Conservation (phyloP, 2,888 invertebrate genomes). For the Xylophagus ater region DNA sequence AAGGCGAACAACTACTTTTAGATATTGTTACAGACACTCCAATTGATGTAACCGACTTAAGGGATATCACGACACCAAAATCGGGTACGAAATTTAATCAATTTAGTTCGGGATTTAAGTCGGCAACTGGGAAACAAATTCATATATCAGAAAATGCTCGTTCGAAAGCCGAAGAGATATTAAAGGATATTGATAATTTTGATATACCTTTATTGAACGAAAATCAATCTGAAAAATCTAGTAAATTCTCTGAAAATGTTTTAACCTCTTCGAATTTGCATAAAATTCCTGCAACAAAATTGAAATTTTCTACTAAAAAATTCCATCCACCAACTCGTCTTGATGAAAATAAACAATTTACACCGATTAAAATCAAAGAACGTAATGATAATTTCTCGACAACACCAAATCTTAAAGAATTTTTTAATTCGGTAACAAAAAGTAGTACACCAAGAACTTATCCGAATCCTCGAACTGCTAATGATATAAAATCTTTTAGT, state of each 20-base stretch:
- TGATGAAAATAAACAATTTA: background rate
- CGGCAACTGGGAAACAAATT: slow-evolving; percentile 35
- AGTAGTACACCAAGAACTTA: slow-evolving; percentile 12
- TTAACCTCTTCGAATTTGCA: background rate
- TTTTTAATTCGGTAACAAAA: slow-evolving; percentile 12
- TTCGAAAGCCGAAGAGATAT: slow-evolving; percentile 27
- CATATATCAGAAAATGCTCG: slow-evolving; percentile 30
- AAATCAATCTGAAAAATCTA: background rate
- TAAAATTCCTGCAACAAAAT: background rate
- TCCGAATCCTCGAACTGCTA: background rate
- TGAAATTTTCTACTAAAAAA: slow-evolving; percentile 1
- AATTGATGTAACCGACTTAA: no score
- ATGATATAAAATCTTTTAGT: slow-evolving; percentile 14
- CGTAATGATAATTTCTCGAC: no score
- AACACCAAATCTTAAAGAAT: slow-evolving; percentile 13
- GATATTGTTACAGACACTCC: slow-evolving; percentile 23
- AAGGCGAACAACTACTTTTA: slow-evolving; percentile 27
- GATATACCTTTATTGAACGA: background rate
- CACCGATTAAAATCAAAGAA: no score
- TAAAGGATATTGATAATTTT: slow-evolving; percentile 21
- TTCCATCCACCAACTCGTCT: slow-evolving; percentile 1
- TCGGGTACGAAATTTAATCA: no score
- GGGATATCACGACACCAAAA: no score
- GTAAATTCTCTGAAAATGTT: background rate
- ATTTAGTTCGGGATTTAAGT: slow-evolving; percentile 25